phyloP scores from a whole-genome alignment of 37 sponge, comb jelly and placozoan species.

The Crambe crambe region DNA sequence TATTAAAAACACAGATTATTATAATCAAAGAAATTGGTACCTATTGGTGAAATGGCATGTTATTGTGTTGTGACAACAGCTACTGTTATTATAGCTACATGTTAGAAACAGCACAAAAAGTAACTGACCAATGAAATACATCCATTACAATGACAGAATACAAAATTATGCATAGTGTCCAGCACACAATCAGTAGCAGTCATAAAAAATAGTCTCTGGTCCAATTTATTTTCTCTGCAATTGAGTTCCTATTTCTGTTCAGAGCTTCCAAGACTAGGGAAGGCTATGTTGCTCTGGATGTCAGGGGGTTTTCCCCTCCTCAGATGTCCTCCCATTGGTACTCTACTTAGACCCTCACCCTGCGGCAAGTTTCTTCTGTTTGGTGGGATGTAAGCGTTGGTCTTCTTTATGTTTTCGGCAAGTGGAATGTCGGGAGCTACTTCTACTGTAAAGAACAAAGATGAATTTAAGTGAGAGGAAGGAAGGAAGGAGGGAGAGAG shows the following conservation, averaged over 20 bases:
- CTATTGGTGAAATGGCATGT: no score
- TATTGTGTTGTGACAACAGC: no score
- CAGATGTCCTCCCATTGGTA: neutral
- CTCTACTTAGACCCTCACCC: neutral
- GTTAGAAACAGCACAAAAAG: no score
- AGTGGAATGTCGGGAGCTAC: neutral
- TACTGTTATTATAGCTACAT: no score
- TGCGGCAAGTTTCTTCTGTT: neutral
- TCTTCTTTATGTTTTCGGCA: neutral
- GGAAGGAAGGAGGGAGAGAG: neutral
- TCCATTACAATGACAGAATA: no score
- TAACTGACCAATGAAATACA: no score
- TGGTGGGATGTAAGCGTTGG: neutral
- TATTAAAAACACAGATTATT: neutral
- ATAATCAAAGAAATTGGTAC: neutral
- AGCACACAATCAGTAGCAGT: no score
- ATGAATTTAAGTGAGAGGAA: neutral
- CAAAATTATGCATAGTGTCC: no score
- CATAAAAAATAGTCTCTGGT: no score
- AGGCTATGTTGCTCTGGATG: neutral
- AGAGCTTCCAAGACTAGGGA: slow-evolving; percentile 1
- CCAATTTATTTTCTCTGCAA: no score
- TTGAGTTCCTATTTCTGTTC: no score
- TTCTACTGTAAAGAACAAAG: slow-evolving; percentile 1
- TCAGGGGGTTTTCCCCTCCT: neutral